phyloP scores from a whole-genome alignment of 1,140 invertebrate species.

The Brachionus sp. region DNA sequence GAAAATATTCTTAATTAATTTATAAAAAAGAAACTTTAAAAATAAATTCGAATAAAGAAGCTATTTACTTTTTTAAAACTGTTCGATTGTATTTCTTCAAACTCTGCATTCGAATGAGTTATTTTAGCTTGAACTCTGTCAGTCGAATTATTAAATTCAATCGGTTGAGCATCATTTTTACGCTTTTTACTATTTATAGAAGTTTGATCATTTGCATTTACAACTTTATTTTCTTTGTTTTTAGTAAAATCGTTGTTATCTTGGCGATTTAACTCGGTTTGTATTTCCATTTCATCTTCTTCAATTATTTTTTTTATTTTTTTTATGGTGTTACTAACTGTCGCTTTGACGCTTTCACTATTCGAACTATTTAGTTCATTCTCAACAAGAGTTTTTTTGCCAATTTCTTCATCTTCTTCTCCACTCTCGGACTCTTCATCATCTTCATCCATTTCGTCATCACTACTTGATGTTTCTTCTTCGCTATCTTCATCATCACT shows the following conservation, averaged over 20 bases:
- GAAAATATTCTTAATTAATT: not conserved
- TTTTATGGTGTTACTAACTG: not conserved
- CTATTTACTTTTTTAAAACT: slow-evolving; percentile 9
- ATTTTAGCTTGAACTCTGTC: slow-evolving; percentile 18
- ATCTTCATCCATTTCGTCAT: not conserved
- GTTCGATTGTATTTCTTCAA: not conserved
- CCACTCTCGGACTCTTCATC: not conserved
- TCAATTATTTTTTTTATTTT: slow-evolving; percentile 2
- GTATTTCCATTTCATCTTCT: not conserved
- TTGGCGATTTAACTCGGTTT: not conserved
- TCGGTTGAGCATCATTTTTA: slow-evolving; percentile 15
- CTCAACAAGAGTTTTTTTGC: not conserved
- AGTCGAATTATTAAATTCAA: not conserved
- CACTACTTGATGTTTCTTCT: slow-evolving; percentile 6
- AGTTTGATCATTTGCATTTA: not conserved
- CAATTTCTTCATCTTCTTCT: slow-evolving; percentile 7
- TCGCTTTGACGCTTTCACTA: not conserved
- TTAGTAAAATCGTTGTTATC: not conserved
- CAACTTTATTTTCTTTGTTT: slow-evolving; percentile 38
- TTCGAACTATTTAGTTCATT: slow-evolving; percentile 8
- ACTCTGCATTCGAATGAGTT: not conserved
- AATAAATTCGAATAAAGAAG: not conserved
- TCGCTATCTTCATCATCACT: slow-evolving; percentile 16
- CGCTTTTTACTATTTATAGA: not conserved
- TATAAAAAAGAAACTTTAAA: not conserved